phyloP scores from a whole-genome alignment of 2,888 invertebrate genomes.

The Metopia argyrocephala region DNA sequence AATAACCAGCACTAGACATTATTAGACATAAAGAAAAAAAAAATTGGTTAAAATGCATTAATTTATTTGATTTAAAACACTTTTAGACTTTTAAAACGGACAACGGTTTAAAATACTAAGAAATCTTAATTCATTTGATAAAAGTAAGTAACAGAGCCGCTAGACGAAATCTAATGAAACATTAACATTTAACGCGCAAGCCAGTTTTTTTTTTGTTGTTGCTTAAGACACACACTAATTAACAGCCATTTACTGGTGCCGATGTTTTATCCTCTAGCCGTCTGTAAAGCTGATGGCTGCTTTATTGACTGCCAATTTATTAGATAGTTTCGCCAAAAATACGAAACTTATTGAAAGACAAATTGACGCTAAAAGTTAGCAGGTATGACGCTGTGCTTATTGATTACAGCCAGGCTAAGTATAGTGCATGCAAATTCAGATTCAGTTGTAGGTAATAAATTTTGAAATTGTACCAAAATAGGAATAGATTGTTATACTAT shows the following conservation, averaged over 20 bases:
- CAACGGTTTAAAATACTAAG: too few relatives aligned
- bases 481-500: too few relatives aligned
- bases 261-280: not conserved
- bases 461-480: too few relatives aligned
- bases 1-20: not conserved
- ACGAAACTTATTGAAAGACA: conserved; percentile 25
- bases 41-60: not conserved
- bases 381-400: too few relatives aligned
- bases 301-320: not conserved
- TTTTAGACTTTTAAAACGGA: not conserved
- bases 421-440: too few relatives aligned
- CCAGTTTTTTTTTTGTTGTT: not conserved
- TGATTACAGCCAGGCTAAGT: too few relatives aligned
- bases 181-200: conserved; percentile 38
- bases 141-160: too few relatives aligned
- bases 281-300: not conserved
- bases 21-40: not conserved
- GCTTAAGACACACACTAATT: not conserved
- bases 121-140: too few relatives aligned
- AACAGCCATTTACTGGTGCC: too few relatives aligned
- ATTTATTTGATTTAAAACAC: not conserved
- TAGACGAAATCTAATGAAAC: conserved; percentile 4
- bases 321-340: conserved; percentile 15
- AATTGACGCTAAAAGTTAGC: conserved; percentile 25
- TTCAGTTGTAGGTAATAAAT: too few relatives aligned